These are phyloP conservation scores for Bellardia pandia DNA, from an alignment of 2,888 invertebrate species.

Conservation along the genomic window DNA sequence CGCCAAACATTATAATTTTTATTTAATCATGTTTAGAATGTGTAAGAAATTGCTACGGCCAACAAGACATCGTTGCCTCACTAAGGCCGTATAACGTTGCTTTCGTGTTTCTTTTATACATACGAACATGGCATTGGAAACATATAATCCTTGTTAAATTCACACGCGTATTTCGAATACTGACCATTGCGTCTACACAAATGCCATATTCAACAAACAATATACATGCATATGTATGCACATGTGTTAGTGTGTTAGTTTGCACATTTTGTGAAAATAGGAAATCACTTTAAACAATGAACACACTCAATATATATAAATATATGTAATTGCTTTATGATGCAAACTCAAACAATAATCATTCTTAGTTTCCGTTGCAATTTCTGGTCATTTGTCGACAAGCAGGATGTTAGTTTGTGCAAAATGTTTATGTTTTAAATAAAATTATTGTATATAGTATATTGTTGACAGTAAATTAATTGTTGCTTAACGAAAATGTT, in stretches of 20 bases:
- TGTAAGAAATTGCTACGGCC: too few species aligned
- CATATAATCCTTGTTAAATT: conserved; percentile 17
- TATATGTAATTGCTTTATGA: conserved; percentile 59
- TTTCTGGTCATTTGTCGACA: conserved; percentile 70
- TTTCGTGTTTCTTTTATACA: background rate
- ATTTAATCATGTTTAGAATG: too few species aligned
- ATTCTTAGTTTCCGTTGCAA: conserved; percentile 68
- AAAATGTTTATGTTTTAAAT: conserved; percentile 49
- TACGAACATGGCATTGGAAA: background rate
- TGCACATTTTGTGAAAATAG: conserved; percentile 38
- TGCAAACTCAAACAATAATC: conserved; percentile 57
- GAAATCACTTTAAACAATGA: conserved; percentile 64
- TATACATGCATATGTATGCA: background rate
- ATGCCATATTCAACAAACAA: conserved; percentile 30
- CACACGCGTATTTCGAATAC: conserved; percentile 24
- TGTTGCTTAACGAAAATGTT: conserved; percentile 18
- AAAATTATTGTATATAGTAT: conserved; percentile 8
- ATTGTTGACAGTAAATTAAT: conserved; percentile 44
- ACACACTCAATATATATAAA: conserved; percentile 50
- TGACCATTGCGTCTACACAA: background rate
- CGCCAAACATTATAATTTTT: too few species aligned
- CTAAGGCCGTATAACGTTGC: background rate
- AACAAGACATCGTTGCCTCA: too few species aligned
- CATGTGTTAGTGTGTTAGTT: background rate
- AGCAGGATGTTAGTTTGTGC: conserved; percentile 54